Base-by-base conservation (phyloP, 2,113 vertebrate species). In the Calidris pygmaea region DNA sequence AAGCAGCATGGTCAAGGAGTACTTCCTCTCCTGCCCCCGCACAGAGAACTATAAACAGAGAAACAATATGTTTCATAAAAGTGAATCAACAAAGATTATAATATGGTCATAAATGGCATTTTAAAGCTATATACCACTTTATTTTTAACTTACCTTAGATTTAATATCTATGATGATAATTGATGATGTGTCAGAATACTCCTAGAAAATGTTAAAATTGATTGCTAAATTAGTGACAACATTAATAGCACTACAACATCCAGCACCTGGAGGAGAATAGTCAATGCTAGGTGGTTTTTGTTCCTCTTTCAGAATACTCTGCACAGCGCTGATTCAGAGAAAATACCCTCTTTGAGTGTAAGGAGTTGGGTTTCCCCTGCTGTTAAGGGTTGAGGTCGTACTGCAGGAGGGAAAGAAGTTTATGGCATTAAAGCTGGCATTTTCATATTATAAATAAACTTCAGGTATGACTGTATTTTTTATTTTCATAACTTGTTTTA, bases 121-220 rank as follows among this genome's bases (percentile, higher is more conserved):
- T 89, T 75, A 73, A 81, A 92, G 13, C 27, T 75, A 32, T 72
- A 34, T 56, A 9, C 14, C 15, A n/a, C 68, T 82, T 81, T 74
- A 62, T 84, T 95, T 94, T 94, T 78, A 81, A 78, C 39, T 89
- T 85, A 30, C 16, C 34, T 68, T 87, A 41, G 34, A 9, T 87
- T 77, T 90, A 82, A 43, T 94, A 53, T 81, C 52, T 90, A 8
- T 73, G 77, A 12, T 92, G 73, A 84, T 76, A 79, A n/a, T n/a
- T n/a, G 34, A 91, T 65, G 45, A 48, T 27, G 30, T 91, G 24
- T 84, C 86, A 93, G 80, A 91, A 73, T 35, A 68, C 53, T 56
- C 68, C 48, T 70, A 85, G 77, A 93, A 94, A 92, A 93, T 60
- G 20, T 86, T 93, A 29, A 72, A 95, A 78, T 75, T 86, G 47